Percentiles rank a stretch among this genome's conserved stretches.
Conservation (phyloP, 1,140 invertebrate genomes). For the Anthonomus grandis region DNA sequence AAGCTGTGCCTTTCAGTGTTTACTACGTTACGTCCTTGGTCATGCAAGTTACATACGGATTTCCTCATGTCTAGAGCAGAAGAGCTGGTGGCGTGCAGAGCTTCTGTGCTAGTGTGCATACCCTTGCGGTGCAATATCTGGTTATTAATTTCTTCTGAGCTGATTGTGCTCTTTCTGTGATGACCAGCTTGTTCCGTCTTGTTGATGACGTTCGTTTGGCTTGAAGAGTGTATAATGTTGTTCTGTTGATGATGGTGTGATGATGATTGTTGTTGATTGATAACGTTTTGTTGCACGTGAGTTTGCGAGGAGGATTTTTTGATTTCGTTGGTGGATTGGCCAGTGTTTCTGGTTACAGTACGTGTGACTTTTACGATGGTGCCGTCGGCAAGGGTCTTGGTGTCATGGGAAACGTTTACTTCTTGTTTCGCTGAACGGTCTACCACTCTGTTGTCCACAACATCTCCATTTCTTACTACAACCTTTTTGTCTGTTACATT, state of each 20-base stretch:
- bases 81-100: conserved; percentile 55
- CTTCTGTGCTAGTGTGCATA: conserved; percentile 54
- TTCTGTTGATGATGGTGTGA: conserved; percentile 28
- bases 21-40: conserved; percentile 62
- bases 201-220: conserved; percentile 22
- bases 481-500: conserved; percentile 7
- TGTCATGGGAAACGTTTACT: conserved; percentile 41
- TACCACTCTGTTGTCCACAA: conserved; percentile 15
- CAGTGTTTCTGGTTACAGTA: conserved; percentile 46
- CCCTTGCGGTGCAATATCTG: conserved; percentile 73
- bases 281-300: conserved; percentile 27
- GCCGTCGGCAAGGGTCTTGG: conserved; percentile 55
- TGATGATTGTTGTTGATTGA: conserved; percentile 16
- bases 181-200: conserved; percentile 36
- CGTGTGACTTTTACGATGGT: conserved; percentile 53
- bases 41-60: conserved; percentile 72
- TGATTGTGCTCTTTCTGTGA: conserved; percentile 68
- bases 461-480: conserved; percentile 17
- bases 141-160: conserved; percentile 68
- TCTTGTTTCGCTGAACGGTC: conserved; percentile 40
- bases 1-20: conserved; percentile 69
- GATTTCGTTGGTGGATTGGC: conserved; percentile 30
- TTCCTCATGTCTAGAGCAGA: conserved; percentile 73
- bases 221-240: conserved; percentile 25
- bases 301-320: conserved; percentile 41